phyloP scores from a whole-genome alignment of 2,113 vertebrate species.

The Scortum barcoo region DNA sequence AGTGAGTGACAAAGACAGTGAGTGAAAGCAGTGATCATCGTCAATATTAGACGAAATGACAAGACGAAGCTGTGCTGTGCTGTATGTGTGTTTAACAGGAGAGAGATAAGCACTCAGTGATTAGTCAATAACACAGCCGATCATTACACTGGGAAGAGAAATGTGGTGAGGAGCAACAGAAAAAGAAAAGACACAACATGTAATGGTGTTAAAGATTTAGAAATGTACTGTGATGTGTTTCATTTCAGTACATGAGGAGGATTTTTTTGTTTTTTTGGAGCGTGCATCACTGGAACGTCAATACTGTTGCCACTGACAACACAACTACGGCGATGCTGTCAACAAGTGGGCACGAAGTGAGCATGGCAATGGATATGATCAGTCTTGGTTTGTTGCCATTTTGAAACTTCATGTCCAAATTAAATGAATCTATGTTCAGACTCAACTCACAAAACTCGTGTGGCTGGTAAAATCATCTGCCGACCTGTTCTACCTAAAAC shows the following conservation, averaged over 20 bases:
- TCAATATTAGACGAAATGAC: conserved; percentile 30
- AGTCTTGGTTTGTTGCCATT: conserved; percentile 11
- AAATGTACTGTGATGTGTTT: not conserved
- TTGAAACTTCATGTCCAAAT: not conserved
- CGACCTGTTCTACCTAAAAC: not conserved
- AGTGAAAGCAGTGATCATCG: not conserved
- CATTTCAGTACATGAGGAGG: not conserved
- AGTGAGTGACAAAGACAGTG: not conserved
- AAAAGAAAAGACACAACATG: not conserved
- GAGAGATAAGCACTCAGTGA: conserved; percentile 29
- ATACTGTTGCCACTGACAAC: conserved; percentile 25
- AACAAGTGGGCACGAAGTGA: conserved; percentile 19
- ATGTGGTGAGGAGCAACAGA: conserved; percentile 5
- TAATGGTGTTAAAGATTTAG: not conserved
- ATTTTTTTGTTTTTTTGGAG: not conserved
- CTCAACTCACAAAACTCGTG: not conserved
- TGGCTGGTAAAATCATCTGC: not conserved
- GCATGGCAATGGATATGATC: not conserved
- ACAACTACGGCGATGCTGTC: not conserved
- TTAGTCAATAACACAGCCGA: conserved; percentile 52
- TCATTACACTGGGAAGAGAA: conserved; percentile 5
- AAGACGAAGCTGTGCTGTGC: not conserved
- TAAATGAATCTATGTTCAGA: not conserved
- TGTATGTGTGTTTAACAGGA: conserved; percentile 38
- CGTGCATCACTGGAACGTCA: not conserved